Conservation (phyloP, 1,140 invertebrate species). For the Agrypnia vestita region DNA sequence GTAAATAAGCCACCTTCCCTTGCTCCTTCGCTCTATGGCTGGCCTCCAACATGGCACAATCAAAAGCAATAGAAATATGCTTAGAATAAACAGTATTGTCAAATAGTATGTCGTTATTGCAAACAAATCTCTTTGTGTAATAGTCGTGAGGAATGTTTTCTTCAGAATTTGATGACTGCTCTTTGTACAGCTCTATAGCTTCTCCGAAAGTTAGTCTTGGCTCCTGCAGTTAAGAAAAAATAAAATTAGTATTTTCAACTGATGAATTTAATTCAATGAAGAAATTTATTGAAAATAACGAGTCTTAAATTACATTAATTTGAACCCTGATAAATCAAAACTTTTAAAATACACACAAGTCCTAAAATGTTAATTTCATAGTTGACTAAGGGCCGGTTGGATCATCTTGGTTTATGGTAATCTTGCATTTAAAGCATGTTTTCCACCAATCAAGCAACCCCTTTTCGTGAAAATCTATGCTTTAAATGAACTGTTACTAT, state of each 20-base stretch:
- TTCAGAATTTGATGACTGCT: constrained; percentile 36
- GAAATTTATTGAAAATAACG: no score
- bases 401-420: no score
- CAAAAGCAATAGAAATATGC: constrained; percentile 63
- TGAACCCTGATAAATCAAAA: no score
- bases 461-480: no score
- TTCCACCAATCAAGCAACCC: no score
- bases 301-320: no score
- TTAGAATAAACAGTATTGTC: constrained; percentile 64
- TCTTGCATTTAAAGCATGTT: no score
- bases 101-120: constrained; percentile 53
- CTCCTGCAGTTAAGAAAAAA: constrained; percentile 40
- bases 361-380: no score
- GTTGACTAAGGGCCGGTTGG: no score
- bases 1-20: constrained; percentile 62
- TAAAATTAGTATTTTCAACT: not conserved
- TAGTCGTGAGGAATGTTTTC: constrained; percentile 45
- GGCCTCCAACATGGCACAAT: constrained; percentile 63
- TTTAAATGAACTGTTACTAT: no score
- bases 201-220: constrained; percentile 42
- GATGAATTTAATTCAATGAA: not conserved
- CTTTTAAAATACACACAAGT: no score
- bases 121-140: constrained; percentile 44
- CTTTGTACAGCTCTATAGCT: constrained; percentile 19
- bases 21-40: constrained; percentile 62